Conservation (phyloP, 2,113 vertebrate genomes). For the Pongo abelii region DNA sequence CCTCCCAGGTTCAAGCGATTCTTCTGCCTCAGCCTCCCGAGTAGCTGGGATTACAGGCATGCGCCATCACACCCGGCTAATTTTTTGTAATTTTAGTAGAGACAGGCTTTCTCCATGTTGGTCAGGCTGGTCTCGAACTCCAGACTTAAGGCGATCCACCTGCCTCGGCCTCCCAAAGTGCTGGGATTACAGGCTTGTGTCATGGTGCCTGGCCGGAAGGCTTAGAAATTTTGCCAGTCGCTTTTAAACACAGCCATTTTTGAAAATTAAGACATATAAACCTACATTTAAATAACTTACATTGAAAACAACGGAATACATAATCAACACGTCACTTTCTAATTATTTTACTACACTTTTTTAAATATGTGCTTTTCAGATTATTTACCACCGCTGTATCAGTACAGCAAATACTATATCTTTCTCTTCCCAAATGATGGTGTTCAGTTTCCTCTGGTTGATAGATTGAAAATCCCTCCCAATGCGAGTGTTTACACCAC, state of each 20-base stretch:
- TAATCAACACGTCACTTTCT: neutral
- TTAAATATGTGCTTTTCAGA: neutral
- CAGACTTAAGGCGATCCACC: too few species aligned
- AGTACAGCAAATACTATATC: neutral
- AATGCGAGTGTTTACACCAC: neutral
- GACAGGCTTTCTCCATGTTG: too few species aligned
- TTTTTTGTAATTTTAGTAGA: too few species aligned
- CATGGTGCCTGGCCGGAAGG: too few species aligned
- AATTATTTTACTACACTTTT: slow-evolving; percentile 3
- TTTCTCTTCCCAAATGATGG: neutral
- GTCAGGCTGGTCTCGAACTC: too few species aligned
- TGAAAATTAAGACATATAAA: slow-evolving; percentile 15
- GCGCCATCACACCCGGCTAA: too few species aligned
- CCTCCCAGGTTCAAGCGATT: too few species aligned
- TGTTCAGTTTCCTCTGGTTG: neutral
- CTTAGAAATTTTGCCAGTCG: neutral
- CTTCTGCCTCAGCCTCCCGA: too few species aligned
- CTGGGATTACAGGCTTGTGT: too few species aligned
- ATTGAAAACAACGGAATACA: neutral
- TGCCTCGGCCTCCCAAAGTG: too few species aligned
- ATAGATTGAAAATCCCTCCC: neutral
- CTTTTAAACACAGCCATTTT: neutral
- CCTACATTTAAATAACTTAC: neutral
- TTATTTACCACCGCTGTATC: neutral
- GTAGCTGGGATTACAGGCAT: too few species aligned